Evolutionary conservation across 2,113 vertebrate genomes (phyloP).

Genomic region (Gymnorhina tibicen): DNA sequence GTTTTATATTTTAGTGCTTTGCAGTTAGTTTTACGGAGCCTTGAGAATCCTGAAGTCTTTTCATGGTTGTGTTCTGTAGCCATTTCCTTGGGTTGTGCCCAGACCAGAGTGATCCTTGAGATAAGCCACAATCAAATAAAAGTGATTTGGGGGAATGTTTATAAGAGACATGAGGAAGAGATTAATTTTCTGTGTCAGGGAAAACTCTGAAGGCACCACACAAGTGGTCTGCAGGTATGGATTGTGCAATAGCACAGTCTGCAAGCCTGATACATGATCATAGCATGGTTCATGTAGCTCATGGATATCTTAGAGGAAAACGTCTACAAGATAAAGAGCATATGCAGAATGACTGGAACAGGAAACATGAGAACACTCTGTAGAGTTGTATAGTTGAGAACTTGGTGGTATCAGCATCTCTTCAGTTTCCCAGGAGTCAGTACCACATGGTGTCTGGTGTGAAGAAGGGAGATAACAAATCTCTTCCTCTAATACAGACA

Average conservation of each 20-base stretch:
- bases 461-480: not conserved
- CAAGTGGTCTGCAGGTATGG: not conserved
- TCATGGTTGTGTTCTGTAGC: not conserved
- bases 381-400: not conserved
- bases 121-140: not conserved
- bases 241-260: accelerated
- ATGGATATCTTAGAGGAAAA: not conserved
- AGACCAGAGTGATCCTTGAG: not conserved
- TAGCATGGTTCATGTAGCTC: not conserved
- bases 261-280: not conserved
- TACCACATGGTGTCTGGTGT: too few relatives aligned
- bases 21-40: not conserved
- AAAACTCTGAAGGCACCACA: not conserved
- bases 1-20: not conserved
- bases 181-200: not conserved
- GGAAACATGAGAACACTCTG: not conserved
- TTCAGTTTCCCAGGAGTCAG: not conserved
- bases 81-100: not conserved
- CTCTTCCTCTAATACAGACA: not conserved
- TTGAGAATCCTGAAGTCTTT: not conserved
- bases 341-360: not conserved
- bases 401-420: not conserved
- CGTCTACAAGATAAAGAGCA: not conserved
- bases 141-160: not conserved
- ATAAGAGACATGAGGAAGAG: not conserved